Conservation (phyloP, 1,140 invertebrate species). For the Pygmarrhopalites habei region DNA sequence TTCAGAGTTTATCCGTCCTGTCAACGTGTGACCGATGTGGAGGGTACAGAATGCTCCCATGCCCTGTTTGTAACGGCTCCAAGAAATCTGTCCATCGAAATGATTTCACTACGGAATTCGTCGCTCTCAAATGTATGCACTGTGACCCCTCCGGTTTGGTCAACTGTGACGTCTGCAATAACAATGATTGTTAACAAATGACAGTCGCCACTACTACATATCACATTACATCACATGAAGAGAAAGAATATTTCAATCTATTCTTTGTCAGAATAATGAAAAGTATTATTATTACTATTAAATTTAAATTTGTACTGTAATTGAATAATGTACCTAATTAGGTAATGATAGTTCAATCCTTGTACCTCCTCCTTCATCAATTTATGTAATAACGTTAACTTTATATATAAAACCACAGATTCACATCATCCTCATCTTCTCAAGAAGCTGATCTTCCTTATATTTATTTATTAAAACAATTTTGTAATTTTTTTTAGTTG, state of each 20-base stretch:
- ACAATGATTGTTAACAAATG: neutral
- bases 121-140: slow-evolving; percentile 91
- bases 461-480: neutral
- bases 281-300: too few relatives aligned
- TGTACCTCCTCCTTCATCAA: too few relatives aligned
- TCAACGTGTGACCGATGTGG: slow-evolving; percentile 79
- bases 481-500: too few relatives aligned
- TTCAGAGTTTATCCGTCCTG: slow-evolving; percentile 67
- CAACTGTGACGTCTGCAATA: slow-evolving; percentile 66
- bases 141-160: slow-evolving; percentile 91
- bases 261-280: too few relatives aligned
- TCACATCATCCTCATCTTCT: neutral
- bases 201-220: too few relatives aligned
- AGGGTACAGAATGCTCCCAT: slow-evolving; percentile 80
- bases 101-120: slow-evolving; percentile 86
- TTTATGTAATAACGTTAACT: too few relatives aligned
- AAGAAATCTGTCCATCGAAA: slow-evolving; percentile 91
- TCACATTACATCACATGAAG: too few relatives aligned
- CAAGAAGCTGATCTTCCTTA: neutral
- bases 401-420: too few relatives aligned
- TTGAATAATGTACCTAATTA: too few relatives aligned
- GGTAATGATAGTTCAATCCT: too few relatives aligned
- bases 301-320: too few relatives aligned
- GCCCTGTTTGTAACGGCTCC: slow-evolving; percentile 82
- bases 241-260: too few relatives aligned